Base-by-base conservation (phyloP, 2,888 invertebrate species). In the Cryptops parisi region DNA sequence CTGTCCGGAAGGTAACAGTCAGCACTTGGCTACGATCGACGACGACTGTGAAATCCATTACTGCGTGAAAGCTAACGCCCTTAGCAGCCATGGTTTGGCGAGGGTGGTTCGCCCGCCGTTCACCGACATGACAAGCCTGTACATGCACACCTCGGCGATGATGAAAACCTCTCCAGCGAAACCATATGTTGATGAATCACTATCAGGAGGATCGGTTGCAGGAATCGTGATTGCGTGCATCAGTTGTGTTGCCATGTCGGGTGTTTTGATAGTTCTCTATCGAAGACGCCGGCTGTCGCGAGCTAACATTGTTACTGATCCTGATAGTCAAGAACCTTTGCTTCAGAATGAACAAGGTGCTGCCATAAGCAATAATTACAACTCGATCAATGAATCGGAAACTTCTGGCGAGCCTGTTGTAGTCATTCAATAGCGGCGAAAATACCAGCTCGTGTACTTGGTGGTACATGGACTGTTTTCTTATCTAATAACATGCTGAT, bases 1-100 rank as follows among this genome's bases (percentile, higher is more conserved):
- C 17, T 50, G 50, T 50, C 50, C 50, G 4, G 23, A 23, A 1
- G 50, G 50, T n/a, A 23, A 23, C 40, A 50, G 40, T 22, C 50
- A 50, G 41, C 40, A 40, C 39, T 2, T 50, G 4, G 50, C 50
- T 1, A 19, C 24, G 23, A 21, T 50, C 24, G 50, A 50, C 17
- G 17, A 22, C 17, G 23, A 40, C 23, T 50, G 50, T 24, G 6
- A 23, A 23, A 50, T 50, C 23, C 2, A 23, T 6, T 50, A 50
- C 24, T 50, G 50, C 24, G 41, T 40, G 4, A 17, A 21, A n/a
- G 39, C 41, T 2, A n/a, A 39, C 3, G 5, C 39, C 4, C 6
- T n/a, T 4, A 3, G 3, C 15, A 17, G 17, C 6, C 23, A 4
- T n/a, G n/a, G n/a, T n/a, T n/a, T n/a, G 3, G 24, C n/a, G n/a